Evolutionary conservation across 1,140 invertebrate species (phyloP).

Genomic region (Aporrectodea caliginosa): DNA sequence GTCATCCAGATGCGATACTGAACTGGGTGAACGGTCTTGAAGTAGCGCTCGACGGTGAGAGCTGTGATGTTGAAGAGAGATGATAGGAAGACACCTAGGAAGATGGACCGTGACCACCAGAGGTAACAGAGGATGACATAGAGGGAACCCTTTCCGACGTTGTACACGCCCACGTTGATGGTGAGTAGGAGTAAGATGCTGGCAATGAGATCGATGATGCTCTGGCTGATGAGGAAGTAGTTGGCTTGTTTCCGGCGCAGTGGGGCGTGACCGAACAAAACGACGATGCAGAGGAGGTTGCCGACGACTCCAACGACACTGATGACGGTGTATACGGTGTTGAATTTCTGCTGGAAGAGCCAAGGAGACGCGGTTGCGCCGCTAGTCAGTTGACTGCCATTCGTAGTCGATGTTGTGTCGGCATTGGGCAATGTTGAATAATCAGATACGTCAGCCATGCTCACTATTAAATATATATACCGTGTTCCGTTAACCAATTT

Average conservation of each 20-base stretch:
- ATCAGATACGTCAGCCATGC: too few species aligned
- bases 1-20: neutral
- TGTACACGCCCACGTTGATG: neutral
- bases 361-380: too few species aligned
- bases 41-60: neutral
- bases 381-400: too few species aligned
- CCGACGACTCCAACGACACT: neutral
- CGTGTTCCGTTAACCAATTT: too few species aligned
- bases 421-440: too few species aligned
- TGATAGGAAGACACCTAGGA: neutral
- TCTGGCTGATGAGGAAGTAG: neutral
- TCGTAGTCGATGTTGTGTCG: too few species aligned
- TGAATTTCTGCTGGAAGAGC: too few species aligned
- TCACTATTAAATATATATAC: too few species aligned
- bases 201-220: neutral
- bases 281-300: neutral
- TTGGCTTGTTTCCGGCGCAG: neutral
- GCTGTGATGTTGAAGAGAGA: neutral
- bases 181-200: neutral
- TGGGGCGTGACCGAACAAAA: neutral
- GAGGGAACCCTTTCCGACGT: neutral
- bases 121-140: neutral
- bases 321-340: neutral
- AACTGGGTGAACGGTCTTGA: neutral
- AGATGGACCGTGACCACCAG: neutral